Conservation (phyloP, 1,140 invertebrate species). For the Brachionus koreanus region DNA sequence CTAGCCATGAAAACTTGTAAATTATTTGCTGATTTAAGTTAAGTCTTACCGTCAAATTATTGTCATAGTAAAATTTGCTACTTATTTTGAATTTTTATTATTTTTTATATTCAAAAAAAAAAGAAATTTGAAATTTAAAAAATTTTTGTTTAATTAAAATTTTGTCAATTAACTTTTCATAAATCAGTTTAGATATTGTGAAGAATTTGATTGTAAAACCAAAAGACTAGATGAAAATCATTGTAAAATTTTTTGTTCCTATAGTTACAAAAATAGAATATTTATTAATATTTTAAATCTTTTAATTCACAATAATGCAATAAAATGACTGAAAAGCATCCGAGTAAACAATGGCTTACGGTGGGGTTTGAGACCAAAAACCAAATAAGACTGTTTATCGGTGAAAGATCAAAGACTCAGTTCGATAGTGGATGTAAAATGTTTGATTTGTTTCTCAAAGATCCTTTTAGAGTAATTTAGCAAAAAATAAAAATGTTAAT, state of each 20-base stretch:
- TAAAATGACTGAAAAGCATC: not conserved
- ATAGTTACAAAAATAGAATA: not conserved
- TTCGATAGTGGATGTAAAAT: conserved; percentile 33
- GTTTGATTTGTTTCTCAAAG: not conserved
- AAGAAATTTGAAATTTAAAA: too few species aligned
- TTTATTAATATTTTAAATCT: not conserved
- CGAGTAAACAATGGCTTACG: not conserved
- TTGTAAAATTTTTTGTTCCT: not conserved
- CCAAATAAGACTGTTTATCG: conserved; percentile 9
- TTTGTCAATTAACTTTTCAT: not conserved
- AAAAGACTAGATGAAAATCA: not conserved
- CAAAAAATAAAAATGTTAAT: not conserved
- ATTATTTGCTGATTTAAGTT: too few species aligned
- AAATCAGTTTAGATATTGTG: too few species aligned
- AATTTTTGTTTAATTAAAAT: too few species aligned
- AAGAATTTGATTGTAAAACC: too few species aligned
- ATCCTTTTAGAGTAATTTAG: not conserved
- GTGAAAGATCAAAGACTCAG: conserved; percentile 26
- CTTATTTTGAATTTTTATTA: too few species aligned
- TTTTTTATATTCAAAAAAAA: too few species aligned
- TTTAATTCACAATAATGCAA: not conserved
- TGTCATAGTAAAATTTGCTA: too few species aligned
- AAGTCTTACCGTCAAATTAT: too few species aligned
- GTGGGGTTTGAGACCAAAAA: not conserved
- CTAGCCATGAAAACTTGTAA: too few species aligned